Conservation (phyloP, 2,888 invertebrate species). For the Agriopis aurantiaria region DNA sequence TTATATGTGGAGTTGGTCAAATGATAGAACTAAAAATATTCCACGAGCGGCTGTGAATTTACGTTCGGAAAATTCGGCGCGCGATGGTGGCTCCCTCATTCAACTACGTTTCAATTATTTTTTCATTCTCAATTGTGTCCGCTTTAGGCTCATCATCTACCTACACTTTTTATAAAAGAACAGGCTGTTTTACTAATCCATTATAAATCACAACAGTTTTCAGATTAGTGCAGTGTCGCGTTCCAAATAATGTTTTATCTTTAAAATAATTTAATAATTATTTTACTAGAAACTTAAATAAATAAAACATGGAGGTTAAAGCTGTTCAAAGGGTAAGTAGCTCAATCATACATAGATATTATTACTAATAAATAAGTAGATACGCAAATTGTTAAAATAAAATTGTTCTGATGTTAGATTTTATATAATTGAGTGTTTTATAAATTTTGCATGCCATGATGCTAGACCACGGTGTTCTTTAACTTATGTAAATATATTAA, state of each 20-base stretch:
- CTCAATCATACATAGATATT: neutral
- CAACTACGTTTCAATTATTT: neutral
- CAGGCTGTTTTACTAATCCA: neutral
- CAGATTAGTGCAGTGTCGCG: neutral
- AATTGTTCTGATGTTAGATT: no score
- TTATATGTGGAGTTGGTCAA: no score
- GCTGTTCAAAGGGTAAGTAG: constrained; percentile 13
- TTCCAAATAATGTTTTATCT: neutral
- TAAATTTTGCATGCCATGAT: no score
- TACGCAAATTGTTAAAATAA: no score
- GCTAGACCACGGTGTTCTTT: no score
- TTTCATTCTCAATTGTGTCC: neutral
- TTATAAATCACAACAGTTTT: neutral
- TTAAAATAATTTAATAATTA: neutral
- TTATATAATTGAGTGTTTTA: no score
- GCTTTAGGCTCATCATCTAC: neutral
- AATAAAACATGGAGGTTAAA: constrained; percentile 11
- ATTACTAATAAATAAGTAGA: neutral
- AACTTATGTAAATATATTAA: no score
- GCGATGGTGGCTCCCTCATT: neutral
- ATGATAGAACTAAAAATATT: no score
- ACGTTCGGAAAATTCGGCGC: neutral
- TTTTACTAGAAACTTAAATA: neutral
- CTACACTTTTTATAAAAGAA: neutral
- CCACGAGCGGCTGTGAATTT: no score